Conservation (phyloP, 2,888 invertebrate species). For the Ormia ochracea region DNA sequence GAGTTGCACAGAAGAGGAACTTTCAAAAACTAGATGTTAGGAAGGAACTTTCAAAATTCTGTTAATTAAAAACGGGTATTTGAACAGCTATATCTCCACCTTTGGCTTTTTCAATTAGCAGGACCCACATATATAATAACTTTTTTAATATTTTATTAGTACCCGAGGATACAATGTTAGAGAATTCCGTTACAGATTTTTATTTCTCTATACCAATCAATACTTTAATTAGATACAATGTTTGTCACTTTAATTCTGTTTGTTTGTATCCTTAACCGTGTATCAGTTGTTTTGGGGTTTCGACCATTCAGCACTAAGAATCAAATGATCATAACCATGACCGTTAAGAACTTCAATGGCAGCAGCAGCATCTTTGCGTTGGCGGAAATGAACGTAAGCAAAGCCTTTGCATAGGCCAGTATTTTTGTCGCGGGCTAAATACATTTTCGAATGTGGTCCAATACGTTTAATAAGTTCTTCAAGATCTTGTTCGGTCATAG, state of each 20-base stretch:
- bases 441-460: slow-evolving; percentile 94
- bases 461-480: slow-evolving; percentile 96
- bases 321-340: slow-evolving; percentile 97
- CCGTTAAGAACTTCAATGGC: slow-evolving; percentile 94
- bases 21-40: too few species aligned
- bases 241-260: slow-evolving; percentile 32
- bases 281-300: slow-evolving; percentile 82
- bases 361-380: slow-evolving; percentile 91
- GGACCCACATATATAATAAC: too few species aligned
- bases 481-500: slow-evolving; percentile 94
- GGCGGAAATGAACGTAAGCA: slow-evolving; percentile 98
- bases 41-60: too few species aligned
- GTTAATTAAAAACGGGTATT: too few species aligned
- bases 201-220: too few species aligned
- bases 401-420: slow-evolving; percentile 96
- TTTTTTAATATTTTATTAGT: too few species aligned
- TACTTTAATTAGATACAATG: too few species aligned
- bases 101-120: too few species aligned
- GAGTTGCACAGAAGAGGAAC: too few species aligned
- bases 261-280: slow-evolving; percentile 30
- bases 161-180: too few species aligned
- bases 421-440: slow-evolving; percentile 94
- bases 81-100: too few species aligned
- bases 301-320: slow-evolving; percentile 99
- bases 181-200: too few species aligned